Evolutionary conservation across 2,888 invertebrate species (phyloP).

Genomic region (Melinopterus prodromus): DNA sequence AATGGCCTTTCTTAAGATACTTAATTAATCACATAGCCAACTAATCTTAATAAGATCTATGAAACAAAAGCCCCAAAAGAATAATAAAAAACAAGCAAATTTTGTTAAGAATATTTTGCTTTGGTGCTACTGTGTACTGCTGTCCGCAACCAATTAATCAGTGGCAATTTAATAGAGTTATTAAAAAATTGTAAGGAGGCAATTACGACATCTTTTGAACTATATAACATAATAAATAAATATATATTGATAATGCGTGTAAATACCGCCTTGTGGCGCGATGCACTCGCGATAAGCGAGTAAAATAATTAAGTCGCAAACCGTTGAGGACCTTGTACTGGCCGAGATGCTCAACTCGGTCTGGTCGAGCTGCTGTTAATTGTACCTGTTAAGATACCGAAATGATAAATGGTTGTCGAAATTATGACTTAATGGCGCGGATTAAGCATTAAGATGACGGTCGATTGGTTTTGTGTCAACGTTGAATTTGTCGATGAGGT

Average conservation of each 20-base stretch:
- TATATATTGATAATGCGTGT: slow-evolving; percentile 21
- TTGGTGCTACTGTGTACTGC: too few species aligned
- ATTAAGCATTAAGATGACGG: not conserved
- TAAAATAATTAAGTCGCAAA: slow-evolving; percentile 23
- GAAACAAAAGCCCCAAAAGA: too few species aligned
- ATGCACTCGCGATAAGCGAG: slow-evolving; percentile 15
- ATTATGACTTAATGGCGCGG: slow-evolving; percentile 16
- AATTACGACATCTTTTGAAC: not conserved
- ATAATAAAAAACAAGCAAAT: too few species aligned
- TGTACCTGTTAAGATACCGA: slow-evolving; percentile 15
- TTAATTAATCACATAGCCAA: too few species aligned
- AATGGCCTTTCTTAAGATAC: too few species aligned
- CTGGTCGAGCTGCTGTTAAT: slow-evolving; percentile 8
- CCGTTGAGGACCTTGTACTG: not conserved
- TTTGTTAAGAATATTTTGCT: too few species aligned
- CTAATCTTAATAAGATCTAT: too few species aligned
- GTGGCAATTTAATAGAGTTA: not conserved
- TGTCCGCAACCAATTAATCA: not conserved
- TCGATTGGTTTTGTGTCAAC: not conserved
- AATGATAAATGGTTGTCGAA: slow-evolving; percentile 21
- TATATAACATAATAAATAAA: not conserved
- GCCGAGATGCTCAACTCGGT: not conserved
- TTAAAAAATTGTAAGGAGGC: not conserved
- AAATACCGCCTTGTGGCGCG: slow-evolving; percentile 18
- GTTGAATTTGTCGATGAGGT: not conserved